Percentiles rank a stretch among this genome's conserved stretches.
These are phyloP conservation scores for Parazoanthus darwini DNA, from an alignment of 92 coral and sea anemone genomes.

Conservation along the genomic window DNA sequence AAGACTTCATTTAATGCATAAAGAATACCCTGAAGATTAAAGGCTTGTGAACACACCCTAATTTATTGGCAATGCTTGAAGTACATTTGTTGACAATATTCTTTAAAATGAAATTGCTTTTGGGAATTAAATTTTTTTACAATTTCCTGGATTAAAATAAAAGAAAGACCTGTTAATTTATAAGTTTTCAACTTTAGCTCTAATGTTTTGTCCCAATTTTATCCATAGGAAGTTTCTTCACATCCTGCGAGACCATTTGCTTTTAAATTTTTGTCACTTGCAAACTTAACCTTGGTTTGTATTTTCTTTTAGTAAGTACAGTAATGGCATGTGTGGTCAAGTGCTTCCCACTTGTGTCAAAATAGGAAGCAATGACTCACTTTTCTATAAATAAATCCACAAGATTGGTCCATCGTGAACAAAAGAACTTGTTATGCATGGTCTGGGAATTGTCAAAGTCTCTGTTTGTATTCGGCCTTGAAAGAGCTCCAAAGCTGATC, in stretches of 20 bases:
- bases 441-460: too few species aligned
- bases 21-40: neutral
- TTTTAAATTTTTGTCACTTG: neutral
- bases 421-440: neutral
- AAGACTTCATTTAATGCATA: neutral
- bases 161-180: neutral
- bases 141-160: neutral
- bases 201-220: neutral
- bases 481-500: too few species aligned
- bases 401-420: neutral
- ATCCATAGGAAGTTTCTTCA: neutral
- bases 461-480: too few species aligned
- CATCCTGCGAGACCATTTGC: neutral
- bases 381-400: neutral
- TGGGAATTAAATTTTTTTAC: neutral
- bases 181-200: neutral
- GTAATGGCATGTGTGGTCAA: conserved; percentile 10
- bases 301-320: neutral
- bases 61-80: neutral
- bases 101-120: conserved; percentile 9
- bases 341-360: neutral
- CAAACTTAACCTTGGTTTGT: neutral
- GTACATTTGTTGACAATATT: neutral
- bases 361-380: neutral
- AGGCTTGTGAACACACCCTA: neutral